A percentile compares a stretch with the other conserved stretches of the same genome.
Evolutionary conservation across 2,888 invertebrate genomes (phyloP).

Genomic region (Dolichopus griseipennis): DNA sequence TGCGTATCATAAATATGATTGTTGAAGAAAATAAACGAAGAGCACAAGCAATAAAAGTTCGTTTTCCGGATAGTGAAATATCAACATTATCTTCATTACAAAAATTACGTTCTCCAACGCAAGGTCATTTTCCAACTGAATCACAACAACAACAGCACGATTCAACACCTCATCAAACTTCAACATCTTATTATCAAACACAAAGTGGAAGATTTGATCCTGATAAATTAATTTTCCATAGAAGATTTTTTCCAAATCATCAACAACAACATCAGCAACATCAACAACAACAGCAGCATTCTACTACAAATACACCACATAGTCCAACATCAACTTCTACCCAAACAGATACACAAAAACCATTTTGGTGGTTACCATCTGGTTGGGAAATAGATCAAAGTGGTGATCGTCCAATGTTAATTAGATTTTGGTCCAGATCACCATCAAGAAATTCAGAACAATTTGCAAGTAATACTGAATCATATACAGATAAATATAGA

Average conservation of each 20-base stretch:
- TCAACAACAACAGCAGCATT: background rate
- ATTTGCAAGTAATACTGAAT: background rate
- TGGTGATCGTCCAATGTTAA: constrained; percentile 32
- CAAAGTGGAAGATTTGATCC: constrained; percentile 1
- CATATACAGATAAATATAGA: background rate
- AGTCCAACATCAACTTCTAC: constrained; percentile 10
- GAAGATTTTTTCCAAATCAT: constrained; percentile 7
- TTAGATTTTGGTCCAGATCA: constrained; percentile 35
- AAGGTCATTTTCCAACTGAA: constrained; percentile 19
- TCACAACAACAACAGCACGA: constrained; percentile 9
- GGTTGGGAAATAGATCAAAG: constrained; percentile 35
- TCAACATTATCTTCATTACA: background rate
- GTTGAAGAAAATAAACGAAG: constrained; percentile 21
- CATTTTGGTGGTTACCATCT: constrained; percentile 41
- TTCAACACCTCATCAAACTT: background rate
- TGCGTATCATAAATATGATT: constrained; percentile 21
- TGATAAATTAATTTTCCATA: constrained; percentile 9
- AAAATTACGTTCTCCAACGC: constrained; percentile 11
- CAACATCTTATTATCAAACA: background rate
- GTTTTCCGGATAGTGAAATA: constrained; percentile 15
- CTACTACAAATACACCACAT: background rate
- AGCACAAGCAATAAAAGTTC: constrained; percentile 12
- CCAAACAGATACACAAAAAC: constrained; percentile 23
- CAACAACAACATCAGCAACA: background rate
- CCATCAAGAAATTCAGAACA: constrained; percentile 16